phyloP scores from a whole-genome alignment of 1,140 invertebrate genomes.

The Phenacoccus solenopsis region DNA sequence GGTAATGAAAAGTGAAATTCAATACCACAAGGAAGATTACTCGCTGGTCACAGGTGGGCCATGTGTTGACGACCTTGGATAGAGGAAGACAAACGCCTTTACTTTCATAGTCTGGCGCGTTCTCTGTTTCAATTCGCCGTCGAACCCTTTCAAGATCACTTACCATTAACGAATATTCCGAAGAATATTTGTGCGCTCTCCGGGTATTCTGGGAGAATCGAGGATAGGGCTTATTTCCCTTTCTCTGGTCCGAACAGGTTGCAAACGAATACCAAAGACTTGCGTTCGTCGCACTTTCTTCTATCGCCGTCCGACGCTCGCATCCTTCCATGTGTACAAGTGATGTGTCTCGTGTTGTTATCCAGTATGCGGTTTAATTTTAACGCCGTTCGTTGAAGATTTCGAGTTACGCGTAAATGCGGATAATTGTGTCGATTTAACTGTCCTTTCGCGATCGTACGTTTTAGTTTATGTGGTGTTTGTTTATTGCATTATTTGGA shows the following conservation, averaged over 20 bases:
- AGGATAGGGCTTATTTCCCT: slow-evolving; percentile 12
- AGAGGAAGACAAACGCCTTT: not conserved
- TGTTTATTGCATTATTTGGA: too few species aligned
- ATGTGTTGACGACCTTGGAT: slow-evolving; percentile 4
- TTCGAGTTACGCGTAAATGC: too few species aligned
- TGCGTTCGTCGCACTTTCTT: slow-evolving; percentile 12
- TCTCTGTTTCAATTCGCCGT: not conserved
- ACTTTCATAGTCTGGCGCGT: not conserved
- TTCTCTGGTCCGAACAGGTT: slow-evolving; percentile 9
- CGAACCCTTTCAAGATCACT: not conserved
- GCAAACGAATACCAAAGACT: not conserved
- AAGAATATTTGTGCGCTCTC: too few species aligned
- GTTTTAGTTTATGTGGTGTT: too few species aligned
- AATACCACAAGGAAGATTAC: not conserved
- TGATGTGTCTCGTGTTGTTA: slow-evolving; percentile 8
- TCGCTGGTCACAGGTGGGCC: not conserved
- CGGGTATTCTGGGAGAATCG: not conserved
- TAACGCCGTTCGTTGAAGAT: too few species aligned
- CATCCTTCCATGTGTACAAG: not conserved
- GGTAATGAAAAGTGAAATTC: slow-evolving; percentile 17
- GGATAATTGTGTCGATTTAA: too few species aligned
- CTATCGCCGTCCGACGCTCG: not conserved
- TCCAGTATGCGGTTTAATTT: too few species aligned
- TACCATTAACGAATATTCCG: too few species aligned
- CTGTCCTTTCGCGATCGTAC: too few species aligned